A percentile compares a stretch with the other conserved stretches of the same genome.
Conservation (phyloP, 2,888 invertebrate genomes). For the Hypselothyrea guttata region DNA sequence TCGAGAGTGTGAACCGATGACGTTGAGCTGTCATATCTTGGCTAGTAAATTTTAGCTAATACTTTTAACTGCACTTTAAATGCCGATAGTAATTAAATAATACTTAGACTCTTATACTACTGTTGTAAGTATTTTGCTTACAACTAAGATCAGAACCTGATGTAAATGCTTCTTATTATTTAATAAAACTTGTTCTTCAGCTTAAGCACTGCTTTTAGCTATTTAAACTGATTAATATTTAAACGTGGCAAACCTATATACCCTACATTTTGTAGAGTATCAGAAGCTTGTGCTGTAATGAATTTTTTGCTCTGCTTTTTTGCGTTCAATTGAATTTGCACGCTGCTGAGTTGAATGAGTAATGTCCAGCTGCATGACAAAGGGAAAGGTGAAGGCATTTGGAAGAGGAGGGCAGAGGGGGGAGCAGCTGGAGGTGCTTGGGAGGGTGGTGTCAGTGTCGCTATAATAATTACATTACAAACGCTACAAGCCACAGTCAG, state of each 20-base stretch:
- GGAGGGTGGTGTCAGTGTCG: constrained; percentile 52
- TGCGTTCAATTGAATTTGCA: constrained; percentile 55
- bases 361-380: constrained; percentile 55
- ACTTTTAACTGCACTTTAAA: too few species aligned
- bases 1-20: too few species aligned
- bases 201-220: too few species aligned
- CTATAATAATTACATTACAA: constrained; percentile 42
- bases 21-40: too few species aligned
- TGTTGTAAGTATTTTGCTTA: not conserved
- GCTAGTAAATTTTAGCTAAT: too few species aligned
- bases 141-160: too few species aligned
- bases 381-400: not conserved
- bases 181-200: too few species aligned
- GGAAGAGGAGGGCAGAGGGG: constrained; percentile 10
- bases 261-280: constrained; percentile 31
- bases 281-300: constrained; percentile 24
- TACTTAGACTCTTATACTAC: not conserved
- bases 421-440: not conserved
- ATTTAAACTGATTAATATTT: too few species aligned
- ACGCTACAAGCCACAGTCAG: constrained; percentile 39
- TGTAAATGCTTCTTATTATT: too few species aligned
- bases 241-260: constrained; percentile 29
- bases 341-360: constrained; percentile 56
- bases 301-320: constrained; percentile 26
- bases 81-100: too few species aligned